Percentiles rank a stretch among this genome's conserved stretches.
Evolutionary conservation across 2,113 vertebrate species (phyloP).

Genomic region (Serinus canaria): DNA sequence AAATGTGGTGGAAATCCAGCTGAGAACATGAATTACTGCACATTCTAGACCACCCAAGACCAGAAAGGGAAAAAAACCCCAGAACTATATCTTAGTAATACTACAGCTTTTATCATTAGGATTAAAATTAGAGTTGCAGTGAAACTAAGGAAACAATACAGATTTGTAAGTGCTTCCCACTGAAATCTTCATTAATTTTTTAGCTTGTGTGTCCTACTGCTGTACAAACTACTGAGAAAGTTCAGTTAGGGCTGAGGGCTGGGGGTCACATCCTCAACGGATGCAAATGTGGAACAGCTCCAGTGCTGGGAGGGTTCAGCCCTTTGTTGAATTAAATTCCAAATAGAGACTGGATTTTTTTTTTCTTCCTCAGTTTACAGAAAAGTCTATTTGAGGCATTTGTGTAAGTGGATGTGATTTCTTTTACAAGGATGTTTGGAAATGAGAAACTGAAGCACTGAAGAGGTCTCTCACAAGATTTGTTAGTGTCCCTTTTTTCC

Average conservation of each 20-base stretch:
- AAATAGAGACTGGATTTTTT: not conserved
- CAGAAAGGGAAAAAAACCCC: not conserved
- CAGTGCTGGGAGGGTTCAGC: constrained; percentile 28
- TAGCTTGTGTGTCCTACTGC: not conserved
- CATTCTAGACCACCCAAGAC: constrained; percentile 68
- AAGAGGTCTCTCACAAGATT: constrained; percentile 46
- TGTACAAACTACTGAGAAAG: constrained; percentile 41
- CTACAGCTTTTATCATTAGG: constrained; percentile 55
- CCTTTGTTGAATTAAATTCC: constrained; percentile 62
- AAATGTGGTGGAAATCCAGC: constrained; percentile 67
- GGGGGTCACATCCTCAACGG: constrained; percentile 62
- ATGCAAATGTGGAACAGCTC: constrained; percentile 54
- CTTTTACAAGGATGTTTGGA: constrained; percentile 54
- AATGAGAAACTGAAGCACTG: constrained; percentile 51
- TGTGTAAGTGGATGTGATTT: constrained; percentile 44
- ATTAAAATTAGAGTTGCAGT: constrained; percentile 28
- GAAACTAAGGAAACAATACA: constrained; percentile 54
- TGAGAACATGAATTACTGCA: constrained; percentile 70
- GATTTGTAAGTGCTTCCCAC: constrained; percentile 20
- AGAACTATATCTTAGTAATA: constrained; percentile 31
- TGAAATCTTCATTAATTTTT: constrained; percentile 23
- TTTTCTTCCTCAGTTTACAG: constrained; percentile 44
- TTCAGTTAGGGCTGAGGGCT: constrained; percentile 58
- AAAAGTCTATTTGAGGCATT: constrained; percentile 59
- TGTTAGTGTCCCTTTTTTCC: constrained; percentile 14